phyloP scores from a whole-genome alignment of 1,140 invertebrate species.

The Bombus difficillimus region DNA sequence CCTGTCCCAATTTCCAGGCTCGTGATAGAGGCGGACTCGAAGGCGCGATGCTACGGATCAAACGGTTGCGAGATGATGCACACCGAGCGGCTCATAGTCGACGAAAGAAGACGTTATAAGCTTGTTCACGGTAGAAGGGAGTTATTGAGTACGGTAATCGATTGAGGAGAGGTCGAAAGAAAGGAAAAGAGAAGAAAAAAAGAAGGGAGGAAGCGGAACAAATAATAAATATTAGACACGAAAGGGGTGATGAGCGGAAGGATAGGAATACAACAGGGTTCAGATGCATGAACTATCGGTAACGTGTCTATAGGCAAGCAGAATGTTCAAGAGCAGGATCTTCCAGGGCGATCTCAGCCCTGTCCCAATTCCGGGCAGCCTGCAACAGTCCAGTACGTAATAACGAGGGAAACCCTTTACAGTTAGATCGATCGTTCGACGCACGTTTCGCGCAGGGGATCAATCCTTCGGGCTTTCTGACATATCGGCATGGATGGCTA shows the following conservation, averaged over 20 bases:
- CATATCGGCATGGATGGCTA: not conserved
- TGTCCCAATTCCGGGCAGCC: slow-evolving; percentile 71
- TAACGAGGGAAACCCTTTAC: slow-evolving; percentile 30
- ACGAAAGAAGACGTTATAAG: not conserved
- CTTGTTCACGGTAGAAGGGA: not conserved
- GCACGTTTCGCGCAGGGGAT: slow-evolving; percentile 46
- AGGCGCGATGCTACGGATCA: not conserved
- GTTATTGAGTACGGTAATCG: not conserved
- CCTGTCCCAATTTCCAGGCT: slow-evolving; percentile 49
- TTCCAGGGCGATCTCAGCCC: slow-evolving; percentile 77
- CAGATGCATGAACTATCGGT: slow-evolving; percentile 63
- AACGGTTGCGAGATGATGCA: slow-evolving; percentile 6
- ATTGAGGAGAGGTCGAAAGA: not conserved
- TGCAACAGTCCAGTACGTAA: slow-evolving; percentile 76
- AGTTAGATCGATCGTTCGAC: slow-evolving; percentile 55
- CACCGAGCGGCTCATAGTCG: not conserved
- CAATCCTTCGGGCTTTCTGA: slow-evolving; percentile 22
- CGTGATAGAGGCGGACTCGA: slow-evolving; percentile 1
- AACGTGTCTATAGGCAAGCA: slow-evolving; percentile 56
- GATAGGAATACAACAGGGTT: slow-evolving; percentile 5
- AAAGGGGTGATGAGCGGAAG: not conserved
- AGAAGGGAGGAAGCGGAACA: no score
- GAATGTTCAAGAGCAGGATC: slow-evolving; percentile 78
- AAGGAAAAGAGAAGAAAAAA: not conserved
- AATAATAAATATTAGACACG: not conserved